phyloP scores from a whole-genome alignment of 2,113 vertebrate species.

The Rhinolophus ferrumequinum region DNA sequence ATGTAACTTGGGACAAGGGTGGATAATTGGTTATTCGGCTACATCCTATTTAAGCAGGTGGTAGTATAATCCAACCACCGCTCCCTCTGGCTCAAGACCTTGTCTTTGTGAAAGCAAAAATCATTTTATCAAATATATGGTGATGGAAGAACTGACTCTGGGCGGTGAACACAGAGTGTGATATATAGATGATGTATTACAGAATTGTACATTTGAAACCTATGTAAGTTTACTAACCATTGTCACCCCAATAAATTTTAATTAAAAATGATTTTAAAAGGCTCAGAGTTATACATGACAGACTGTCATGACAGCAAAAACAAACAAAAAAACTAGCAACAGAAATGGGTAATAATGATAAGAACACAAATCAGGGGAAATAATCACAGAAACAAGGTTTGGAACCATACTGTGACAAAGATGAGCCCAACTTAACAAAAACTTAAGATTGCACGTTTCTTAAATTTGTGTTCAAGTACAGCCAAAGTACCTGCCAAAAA shows the following conservation, averaged over 20 bases:
- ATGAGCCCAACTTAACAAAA: not conserved
- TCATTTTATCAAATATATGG: not conserved
- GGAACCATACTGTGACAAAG: not conserved
- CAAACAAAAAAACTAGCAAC: not conserved
- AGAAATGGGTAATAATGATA: not conserved
- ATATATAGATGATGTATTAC: too few relatives aligned
- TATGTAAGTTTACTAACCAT: too few relatives aligned
- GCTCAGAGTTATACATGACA: not conserved
- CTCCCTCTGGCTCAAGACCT: not conserved
- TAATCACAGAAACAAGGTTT: not conserved
- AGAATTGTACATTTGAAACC: too few relatives aligned
- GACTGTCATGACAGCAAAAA: not conserved
- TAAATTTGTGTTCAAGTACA: constrained; percentile 14
- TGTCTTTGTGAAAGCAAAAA: constrained; percentile 33
- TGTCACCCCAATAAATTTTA: too few relatives aligned
- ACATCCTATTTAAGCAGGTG: not conserved
- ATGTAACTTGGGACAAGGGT: not conserved
- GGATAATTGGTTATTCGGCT: not conserved
- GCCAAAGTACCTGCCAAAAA: not conserved
- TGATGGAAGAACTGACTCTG: too few relatives aligned
- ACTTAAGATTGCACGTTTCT: not conserved
- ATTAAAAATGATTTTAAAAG: not conserved
- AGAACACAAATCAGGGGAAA: not conserved
- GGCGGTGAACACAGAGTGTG: too few relatives aligned
- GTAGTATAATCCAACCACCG: not conserved